Evolutionary conservation across 1,140 invertebrate genomes (phyloP), one percentile per base, ranked within the genome.

Genomic region (Planococcus citri): DNA sequence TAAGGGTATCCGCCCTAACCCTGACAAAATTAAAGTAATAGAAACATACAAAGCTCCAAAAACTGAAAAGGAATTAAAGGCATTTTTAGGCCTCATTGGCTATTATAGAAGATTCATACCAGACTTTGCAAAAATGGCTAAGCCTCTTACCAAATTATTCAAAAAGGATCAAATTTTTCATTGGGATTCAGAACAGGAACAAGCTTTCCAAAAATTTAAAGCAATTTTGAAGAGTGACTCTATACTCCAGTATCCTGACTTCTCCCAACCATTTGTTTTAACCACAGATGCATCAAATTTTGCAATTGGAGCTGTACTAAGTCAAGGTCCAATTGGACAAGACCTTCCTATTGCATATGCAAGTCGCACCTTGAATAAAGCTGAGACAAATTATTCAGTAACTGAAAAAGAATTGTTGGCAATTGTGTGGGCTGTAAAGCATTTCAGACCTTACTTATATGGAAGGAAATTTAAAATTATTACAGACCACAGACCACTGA

Each of bases 211-310:
- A 22, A 74, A 67, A 1, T 72, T 80, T 37, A 79, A 78, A 76
- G 70, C 75, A 29, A 72, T 74, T 22, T 71, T 82, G 37, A 76
- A 73, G 8, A 77, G 76, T 25, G 73, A 78, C 27, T 71, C 72
- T 1, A 73, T 76, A 9, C 57, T 78, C 21, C 72, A 74, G 73
- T 77, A 77, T 51, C 78, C 76, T 0, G 75, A 79, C 71, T 78
- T 78, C 29, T 22, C 4, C 10, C 75, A 77, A 75, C 64, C 38
- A 71, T 78, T 79, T 78, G 84, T 82, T 80, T 83, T 83, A 37
- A 83, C 79, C 73, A 84, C 84, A 29, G 82, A 83, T 17, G 81
- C 71, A 1, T 68, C 33, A 14, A 38, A 70, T 29, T 21, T 27
- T 24, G 75, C 74, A 1, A 72, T 78, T 68, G 76, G 75, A 1